Base-by-base conservation (phyloP, 2,113 vertebrate species). In the Dicerorhinus sumatrensis region DNA sequence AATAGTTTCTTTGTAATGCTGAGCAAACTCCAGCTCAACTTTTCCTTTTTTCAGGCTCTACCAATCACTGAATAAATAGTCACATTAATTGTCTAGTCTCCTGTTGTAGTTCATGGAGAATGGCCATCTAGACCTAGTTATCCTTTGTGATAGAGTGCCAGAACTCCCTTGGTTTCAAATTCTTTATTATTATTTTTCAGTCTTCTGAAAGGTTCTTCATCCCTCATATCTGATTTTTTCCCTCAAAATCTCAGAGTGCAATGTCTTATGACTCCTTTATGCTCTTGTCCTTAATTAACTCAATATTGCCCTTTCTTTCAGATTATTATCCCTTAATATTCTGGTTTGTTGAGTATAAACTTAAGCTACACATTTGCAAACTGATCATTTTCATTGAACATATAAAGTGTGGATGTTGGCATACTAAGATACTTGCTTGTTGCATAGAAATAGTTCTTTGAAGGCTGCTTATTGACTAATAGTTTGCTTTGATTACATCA, bases 281-380 rank as follows among this genome's bases (percentile, higher is more conserved):
- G 16, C 13, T 83, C 31, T 83, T 87, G 67, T 29, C 10, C 36
- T 84, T 70, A 36, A 75, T 79, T 88, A 92, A 86, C 18, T 92
- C 18, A 82, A 29, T 36, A 75, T 46, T 87, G 10, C 67, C 33
- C 8, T 73, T 94, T 81, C 58, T 58, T 39, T 91, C 17, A 80
- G 17, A 56, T 70, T 90, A 63, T 62, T 84, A 89, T n/a, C 6
- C 6, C 39, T 89, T 87, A 70, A 48, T 82, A 89, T 85, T 77
- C 36, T 67, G 65, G 56, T 10, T 89, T 25, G 12, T 36, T 86
- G 27, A 92, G 51, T 82, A 83, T 17, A 95, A 92, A 75, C 72
- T 88, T 81, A 76, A 90, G 46, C 17, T 91, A 46, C 10, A 76
- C 21, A 46, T 76, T 93, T 96, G 80, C 51, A 91, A 91, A 85